Evolutionary conservation across 2,113 vertebrate genomes (phyloP), one percentile per base, ranked within the genome.

Genomic region (Geothlypis trichas): DNA sequence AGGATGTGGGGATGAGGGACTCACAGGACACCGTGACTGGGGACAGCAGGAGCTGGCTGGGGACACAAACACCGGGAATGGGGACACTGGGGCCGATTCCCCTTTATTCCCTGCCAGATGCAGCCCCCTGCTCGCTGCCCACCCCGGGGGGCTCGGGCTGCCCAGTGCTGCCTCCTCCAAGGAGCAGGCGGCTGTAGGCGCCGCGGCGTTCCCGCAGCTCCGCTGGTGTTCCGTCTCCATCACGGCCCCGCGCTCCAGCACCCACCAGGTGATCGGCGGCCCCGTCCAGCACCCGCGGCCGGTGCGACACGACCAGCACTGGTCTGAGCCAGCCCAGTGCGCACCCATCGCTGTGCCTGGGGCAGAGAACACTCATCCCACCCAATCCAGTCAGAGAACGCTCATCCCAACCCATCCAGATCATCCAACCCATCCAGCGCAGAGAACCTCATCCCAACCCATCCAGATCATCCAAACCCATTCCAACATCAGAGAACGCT

Each of bases 71-170:
- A 20, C 27, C 23, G 19, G 39, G 39, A 62, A 62, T 5, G 19
- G 62, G 31, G 37, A 35, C 26, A 14, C 15, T 4, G 69, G 22
- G 39, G 28, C 35, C 10, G 8, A 33, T 15, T 51, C 26, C 44
- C 26, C 31, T 57, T 58, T 33, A 73, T 23, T 51, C 10, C 67
- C 51, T 18, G 17, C 5, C 2, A 1, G 72, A 26, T 3, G 5
- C 83, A 76, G 72, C 16, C 31, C 16, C 44, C 26, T 59, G 17
- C 17, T 27, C 1, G 0, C 62, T 31, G 62, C 51, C 42, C 35
- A 5, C 10, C 4, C 16, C 1, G 2, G 14, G 31, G 59, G 7
- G 2, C 11, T 31, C 4, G 0, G 47, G n/a, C 18, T 5, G 13
- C 55, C 16, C 33, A 2, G 31, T 5, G 4, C 27, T 18, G 37